Evolutionary conservation across 2,113 vertebrate species (phyloP).

Genomic region (Trematomus loennbergii): DNA sequence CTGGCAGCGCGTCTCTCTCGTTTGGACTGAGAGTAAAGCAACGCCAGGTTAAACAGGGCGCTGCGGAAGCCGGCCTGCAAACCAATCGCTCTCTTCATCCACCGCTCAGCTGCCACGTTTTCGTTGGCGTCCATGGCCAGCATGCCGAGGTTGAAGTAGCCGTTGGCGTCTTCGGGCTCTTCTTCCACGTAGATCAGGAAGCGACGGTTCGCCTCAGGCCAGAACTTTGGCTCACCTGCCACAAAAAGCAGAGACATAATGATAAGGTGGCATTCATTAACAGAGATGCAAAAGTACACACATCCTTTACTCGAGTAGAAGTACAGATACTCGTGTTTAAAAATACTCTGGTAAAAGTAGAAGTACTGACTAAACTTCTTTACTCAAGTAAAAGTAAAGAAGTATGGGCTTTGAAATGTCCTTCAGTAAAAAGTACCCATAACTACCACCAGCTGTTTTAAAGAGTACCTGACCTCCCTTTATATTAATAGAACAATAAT

Average conservation of each 20-base stretch:
- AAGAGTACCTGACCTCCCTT: no score
- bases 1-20: slow-evolving; percentile 92
- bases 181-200: slow-evolving; percentile 93
- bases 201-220: slow-evolving; percentile 94
- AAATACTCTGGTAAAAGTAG: no score
- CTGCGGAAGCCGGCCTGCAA: slow-evolving; percentile 94
- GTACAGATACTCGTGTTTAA: no score
- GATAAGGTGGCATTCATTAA: background rate
- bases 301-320: no score
- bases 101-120: slow-evolving; percentile 90
- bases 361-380: no score
- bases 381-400: no score
- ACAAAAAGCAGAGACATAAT: slow-evolving; percentile 3
- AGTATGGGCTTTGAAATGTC: no score
- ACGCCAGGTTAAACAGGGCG: slow-evolving; percentile 95
- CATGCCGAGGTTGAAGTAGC: slow-evolving; percentile 99
- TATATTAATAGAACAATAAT: no score
- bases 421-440: no score
- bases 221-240: slow-evolving; percentile 90
- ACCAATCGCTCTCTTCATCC: slow-evolving; percentile 95
- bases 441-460: no score
- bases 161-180: slow-evolving; percentile 94
- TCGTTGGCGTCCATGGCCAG: slow-evolving; percentile 97
- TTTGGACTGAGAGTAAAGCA: slow-evolving; percentile 94
- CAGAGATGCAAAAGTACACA: no score